Evolutionary conservation across 2,888 invertebrate genomes (phyloP).

Genomic region (Patella pellucida): DNA sequence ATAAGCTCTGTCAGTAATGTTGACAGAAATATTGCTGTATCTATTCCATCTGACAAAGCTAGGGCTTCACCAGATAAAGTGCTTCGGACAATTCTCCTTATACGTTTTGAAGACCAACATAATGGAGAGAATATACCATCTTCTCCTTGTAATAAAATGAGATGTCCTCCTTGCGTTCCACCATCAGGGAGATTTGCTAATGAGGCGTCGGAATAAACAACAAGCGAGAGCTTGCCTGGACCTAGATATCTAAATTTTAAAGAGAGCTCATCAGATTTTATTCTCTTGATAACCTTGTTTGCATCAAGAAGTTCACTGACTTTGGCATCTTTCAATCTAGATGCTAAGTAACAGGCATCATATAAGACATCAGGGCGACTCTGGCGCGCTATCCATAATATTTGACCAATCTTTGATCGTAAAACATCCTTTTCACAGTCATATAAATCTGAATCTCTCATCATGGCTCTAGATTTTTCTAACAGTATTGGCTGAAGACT

Average conservation of each 20-base stretch:
- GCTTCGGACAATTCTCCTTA: not conserved
- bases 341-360: constrained; percentile 3
- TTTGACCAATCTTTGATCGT: constrained; percentile 16
- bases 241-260: constrained; percentile 5
- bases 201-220: not conserved
- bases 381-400: constrained; percentile 11
- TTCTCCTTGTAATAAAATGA: not conserved
- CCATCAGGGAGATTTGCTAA: not conserved
- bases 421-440: constrained; percentile 1
- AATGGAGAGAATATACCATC: not conserved
- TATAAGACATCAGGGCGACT: not conserved
- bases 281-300: constrained; percentile 19
- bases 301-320: constrained; percentile 12
- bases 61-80: constrained; percentile 1
- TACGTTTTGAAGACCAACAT: constrained; percentile 6
- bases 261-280: constrained; percentile 14
- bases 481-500: not conserved
- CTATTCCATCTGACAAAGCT: constrained; percentile 4
- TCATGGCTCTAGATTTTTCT: not conserved
- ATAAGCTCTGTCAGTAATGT: not conserved
- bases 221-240: not conserved
- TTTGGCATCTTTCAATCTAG: not conserved
- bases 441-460: not conserved
- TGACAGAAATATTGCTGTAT: constrained; percentile 1
- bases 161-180: not conserved